phyloP scores from a whole-genome alignment of 1,140 invertebrate species.

The Drosophila seguyi region DNA sequence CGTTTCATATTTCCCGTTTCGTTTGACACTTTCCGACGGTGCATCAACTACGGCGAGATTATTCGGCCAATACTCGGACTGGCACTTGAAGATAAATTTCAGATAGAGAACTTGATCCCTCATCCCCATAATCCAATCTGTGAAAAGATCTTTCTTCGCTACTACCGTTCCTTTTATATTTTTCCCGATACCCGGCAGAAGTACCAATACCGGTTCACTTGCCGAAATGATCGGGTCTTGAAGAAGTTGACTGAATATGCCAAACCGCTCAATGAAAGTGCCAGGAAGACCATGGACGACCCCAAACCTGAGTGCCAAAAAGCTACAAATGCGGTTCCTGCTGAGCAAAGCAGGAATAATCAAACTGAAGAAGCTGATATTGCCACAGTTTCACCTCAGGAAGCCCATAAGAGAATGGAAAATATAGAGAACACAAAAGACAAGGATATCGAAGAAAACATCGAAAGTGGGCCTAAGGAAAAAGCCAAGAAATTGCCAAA shows the following conservation, averaged over 20 bases:
- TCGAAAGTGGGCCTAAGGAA: neutral
- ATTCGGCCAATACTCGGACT: constrained; percentile 19
- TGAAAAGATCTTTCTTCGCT: constrained; percentile 23
- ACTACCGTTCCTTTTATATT: constrained; percentile 48
- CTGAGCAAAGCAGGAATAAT: neutral
- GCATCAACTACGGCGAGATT: constrained; percentile 36
- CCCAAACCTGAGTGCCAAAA: neutral
- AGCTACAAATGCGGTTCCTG: neutral
- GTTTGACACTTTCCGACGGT: constrained; percentile 25
- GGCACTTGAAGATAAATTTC: neutral
- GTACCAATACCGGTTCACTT: constrained; percentile 22
- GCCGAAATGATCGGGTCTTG: neutral
- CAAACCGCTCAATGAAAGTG: constrained; percentile 19
- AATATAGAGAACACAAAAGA: neutral
- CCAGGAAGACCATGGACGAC: neutral
- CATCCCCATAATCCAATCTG: constrained; percentile 6
- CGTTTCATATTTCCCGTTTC: constrained; percentile 38
- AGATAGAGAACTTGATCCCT: neutral
- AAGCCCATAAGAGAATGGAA: too few relatives aligned
- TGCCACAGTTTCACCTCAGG: neutral
- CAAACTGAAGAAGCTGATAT: too few relatives aligned
- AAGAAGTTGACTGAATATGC: constrained; percentile 9
- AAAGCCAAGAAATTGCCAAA: neutral
- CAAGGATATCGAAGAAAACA: neutral
- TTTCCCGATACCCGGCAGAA: constrained; percentile 2